These are phyloP conservation scores for Anguilla pacifica DNA, from an alignment of 2,797 vertebrate genomes.

Conservation along the genomic window DNA sequence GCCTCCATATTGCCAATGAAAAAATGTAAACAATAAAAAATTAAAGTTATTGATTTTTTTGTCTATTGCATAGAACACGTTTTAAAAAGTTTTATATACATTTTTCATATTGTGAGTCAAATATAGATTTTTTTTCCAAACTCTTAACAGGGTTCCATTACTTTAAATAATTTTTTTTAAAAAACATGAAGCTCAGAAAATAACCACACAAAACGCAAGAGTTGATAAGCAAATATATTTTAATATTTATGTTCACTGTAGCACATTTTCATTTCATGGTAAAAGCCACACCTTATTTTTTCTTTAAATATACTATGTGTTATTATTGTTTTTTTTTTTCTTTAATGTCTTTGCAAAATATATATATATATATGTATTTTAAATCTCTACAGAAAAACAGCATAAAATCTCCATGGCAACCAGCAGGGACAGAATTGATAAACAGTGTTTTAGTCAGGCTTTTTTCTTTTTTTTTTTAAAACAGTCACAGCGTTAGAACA, in stretches of 20 bases:
- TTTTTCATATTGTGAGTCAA: too few species aligned
- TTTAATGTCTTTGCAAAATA: slow-evolving; percentile 5
- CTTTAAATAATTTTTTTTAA: too few species aligned
- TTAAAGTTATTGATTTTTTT: too few species aligned
- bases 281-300: slow-evolving; percentile 30
- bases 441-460: slow-evolving; percentile 11
- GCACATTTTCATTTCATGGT: slow-evolving; percentile 27
- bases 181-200: slow-evolving; percentile 24
- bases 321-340: slow-evolving; percentile 6
- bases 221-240: slow-evolving; percentile 35
- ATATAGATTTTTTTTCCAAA: too few species aligned
- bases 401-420: slow-evolving; percentile 10
- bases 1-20: too few species aligned
- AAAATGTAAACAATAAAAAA: too few species aligned
- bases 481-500: slow-evolving; percentile 30
- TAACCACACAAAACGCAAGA: slow-evolving; percentile 27
- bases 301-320: slow-evolving; percentile 24
- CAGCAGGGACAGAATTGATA: slow-evolving; percentile 20
- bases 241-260: slow-evolving; percentile 35
- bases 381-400: slow-evolving; percentile 22
- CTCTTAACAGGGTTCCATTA: too few species aligned
- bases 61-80: too few species aligned
- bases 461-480: slow-evolving; percentile 14
- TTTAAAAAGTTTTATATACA: too few species aligned
- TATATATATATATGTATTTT: neutral